Base-by-base conservation (phyloP, 2,888 invertebrate species). In the Lacanobia oleracea region DNA sequence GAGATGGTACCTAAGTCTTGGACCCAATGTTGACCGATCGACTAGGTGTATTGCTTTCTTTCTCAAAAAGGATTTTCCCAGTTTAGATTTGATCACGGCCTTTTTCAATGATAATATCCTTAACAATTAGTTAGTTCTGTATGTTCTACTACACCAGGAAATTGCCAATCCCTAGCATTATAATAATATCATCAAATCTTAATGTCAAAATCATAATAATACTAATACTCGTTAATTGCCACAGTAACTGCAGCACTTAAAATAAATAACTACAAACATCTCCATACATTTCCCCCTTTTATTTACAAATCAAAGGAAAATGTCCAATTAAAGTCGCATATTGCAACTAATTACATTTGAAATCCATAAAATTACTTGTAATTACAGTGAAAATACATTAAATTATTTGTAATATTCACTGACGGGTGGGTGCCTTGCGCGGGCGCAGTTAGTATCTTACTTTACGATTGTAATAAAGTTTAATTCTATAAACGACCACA, bases 381-480 rank as follows among this genome's bases (percentile, higher is more conserved):
- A 82, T 75, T 79, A 75, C 53, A 56, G 33, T 67, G 62, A 71
- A 79, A 60, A 72, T 59, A 51, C 51, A 63, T 71, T 67, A 67
- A 83, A 67, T 77, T 60, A 72, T 59, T 57, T 59, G 78, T 54
- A 68, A 82, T 73, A 54, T 27, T 61, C 56, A 69, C 48, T 68
- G 69, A 70, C 61, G 16, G 2, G 14, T n/a, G 16, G 51, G n/a
- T 59, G 43, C 56, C 57, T 54, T 72, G 76, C 74, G 75, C 62
- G 2, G 16, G 75, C 75, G 74, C 76, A 62, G 66, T 71, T 59
- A 72, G 72, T 71, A 63, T 51, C 62, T 60, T 63, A 50, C 53
- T 86, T 85, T 87, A 87, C 76, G 80, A 85, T 75, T 63, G 76
- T 67, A 76, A 86, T 87, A 85, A 86, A 85, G 48, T 79, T 72